These are phyloP conservation scores for Alitta virens DNA, from an alignment of 2,888 invertebrate genomes.

Conservation along the genomic window DNA sequence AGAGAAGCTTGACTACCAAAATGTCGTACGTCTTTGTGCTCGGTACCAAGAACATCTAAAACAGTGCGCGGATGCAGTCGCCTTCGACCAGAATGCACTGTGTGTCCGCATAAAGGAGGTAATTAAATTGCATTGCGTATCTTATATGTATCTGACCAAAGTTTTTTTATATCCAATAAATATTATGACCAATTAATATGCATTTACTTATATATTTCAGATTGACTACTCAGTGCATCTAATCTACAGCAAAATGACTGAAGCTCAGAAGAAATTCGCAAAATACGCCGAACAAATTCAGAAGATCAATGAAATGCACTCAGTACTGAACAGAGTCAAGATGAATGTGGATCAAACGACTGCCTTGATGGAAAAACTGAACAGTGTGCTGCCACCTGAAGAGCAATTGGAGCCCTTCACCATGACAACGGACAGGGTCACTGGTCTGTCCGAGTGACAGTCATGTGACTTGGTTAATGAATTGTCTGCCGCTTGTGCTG, in stretches of 20 bases:
- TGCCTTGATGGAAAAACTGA: slow-evolving; percentile 81
- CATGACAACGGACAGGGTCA: slow-evolving; percentile 6
- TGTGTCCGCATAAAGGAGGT: slow-evolving; percentile 77
- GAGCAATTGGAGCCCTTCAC: slow-evolving; percentile 69
- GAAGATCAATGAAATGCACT: slow-evolving; percentile 76
- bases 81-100: slow-evolving; percentile 75
- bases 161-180: neutral
- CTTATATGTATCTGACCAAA: slow-evolving; percentile 1
- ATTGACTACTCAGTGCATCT: slow-evolving; percentile 72
- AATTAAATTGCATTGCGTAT: slow-evolving; percentile 12
- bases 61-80: slow-evolving; percentile 77
- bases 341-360: slow-evolving; percentile 79
- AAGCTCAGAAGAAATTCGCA: slow-evolving; percentile 80
- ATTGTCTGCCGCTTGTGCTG: no score
- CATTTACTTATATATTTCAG: slow-evolving; percentile 55
- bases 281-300: slow-evolving; percentile 82
- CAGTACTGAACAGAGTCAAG: slow-evolving; percentile 23
- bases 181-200: neutral
- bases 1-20: slow-evolving; percentile 73
- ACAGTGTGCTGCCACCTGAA: slow-evolving; percentile 76
- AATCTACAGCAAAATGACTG: slow-evolving; percentile 70
- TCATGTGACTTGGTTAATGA: no score
- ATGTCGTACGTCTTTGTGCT: slow-evolving; percentile 69
- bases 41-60: slow-evolving; percentile 83
- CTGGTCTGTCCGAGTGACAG: neutral